Evolutionary conservation across 1,140 invertebrate genomes (phyloP).

Genomic region (Bombus pascuorum): DNA sequence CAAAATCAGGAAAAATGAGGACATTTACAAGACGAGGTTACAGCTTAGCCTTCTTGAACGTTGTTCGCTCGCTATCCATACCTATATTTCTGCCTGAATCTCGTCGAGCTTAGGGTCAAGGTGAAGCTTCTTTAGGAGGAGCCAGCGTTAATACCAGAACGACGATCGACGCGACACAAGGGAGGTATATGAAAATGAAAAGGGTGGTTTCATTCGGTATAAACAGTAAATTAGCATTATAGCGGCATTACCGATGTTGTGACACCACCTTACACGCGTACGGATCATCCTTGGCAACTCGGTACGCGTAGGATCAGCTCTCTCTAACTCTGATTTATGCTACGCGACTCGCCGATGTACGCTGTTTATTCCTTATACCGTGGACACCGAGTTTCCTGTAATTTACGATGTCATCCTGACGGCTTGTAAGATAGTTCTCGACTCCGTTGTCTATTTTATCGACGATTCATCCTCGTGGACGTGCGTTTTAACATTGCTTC

Average conservation of each 20-base stretch:
- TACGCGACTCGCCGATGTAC: constrained; percentile 38
- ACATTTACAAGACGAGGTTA: constrained; percentile 33
- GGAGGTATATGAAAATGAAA: not conserved
- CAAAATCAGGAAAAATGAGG: not conserved
- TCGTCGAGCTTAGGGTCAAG: constrained; percentile 58
- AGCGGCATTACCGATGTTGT: constrained; percentile 79
- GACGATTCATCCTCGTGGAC: not conserved
- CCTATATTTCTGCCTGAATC: constrained; percentile 21
- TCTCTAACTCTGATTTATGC: constrained; percentile 77
- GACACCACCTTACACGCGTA: constrained; percentile 75
- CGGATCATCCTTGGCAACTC: constrained; percentile 63
- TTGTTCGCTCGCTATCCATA: constrained; percentile 15
- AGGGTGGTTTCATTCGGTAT: constrained; percentile 60
- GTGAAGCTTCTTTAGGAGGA: constrained; percentile 49
- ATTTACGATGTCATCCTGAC: constrained; percentile 57
- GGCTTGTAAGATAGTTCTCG: not conserved
- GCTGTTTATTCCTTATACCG: constrained; percentile 46
- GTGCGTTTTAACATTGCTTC: not conserved
- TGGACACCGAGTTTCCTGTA: constrained; percentile 55
- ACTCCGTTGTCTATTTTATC: constrained; percentile 12
- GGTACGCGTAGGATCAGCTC: constrained; percentile 67
- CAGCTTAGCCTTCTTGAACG: not conserved
- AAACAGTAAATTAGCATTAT: constrained; percentile 81
- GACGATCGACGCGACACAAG: constrained; percentile 24
- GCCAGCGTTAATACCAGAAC: constrained; percentile 44